Evolutionary conservation across 2,113 vertebrate genomes (phyloP).

Genomic region (Dicrurus megarhynchus): DNA sequence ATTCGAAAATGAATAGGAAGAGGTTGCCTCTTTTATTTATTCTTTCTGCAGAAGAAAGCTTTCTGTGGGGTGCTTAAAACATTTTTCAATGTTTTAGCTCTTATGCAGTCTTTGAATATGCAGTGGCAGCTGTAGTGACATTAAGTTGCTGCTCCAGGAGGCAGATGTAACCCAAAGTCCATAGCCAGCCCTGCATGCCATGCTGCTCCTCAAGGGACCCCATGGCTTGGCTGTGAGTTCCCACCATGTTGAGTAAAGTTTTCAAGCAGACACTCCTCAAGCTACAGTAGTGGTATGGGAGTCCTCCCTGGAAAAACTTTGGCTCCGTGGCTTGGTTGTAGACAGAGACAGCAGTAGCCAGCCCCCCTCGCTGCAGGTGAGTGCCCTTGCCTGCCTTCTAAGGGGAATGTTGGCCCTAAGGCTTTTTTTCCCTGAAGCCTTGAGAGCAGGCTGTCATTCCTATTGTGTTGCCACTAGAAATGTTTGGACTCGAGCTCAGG

Average conservation of each 20-base stretch:
- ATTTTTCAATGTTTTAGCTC: not conserved
- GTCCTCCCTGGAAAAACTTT: not conserved
- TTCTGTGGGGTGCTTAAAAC: not conserved
- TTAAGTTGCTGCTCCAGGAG: not conserved
- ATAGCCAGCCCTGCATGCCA: rapidly evolving
- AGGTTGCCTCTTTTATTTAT: not conserved
- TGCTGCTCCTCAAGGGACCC: not conserved
- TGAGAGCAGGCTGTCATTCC: not conserved
- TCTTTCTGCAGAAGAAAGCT: not conserved
- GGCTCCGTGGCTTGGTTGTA: rapidly evolving
- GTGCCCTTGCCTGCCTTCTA: not conserved
- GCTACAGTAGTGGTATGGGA: too few relatives aligned
- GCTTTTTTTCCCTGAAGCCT: not conserved
- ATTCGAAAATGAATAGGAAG: not conserved
- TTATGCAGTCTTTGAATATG: not conserved
- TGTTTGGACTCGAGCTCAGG: not conserved
- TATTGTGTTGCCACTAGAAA: not conserved
- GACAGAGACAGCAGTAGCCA: not conserved
- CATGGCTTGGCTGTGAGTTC: not conserved
- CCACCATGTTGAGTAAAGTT: not conserved
- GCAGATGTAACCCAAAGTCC: not conserved
- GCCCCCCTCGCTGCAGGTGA: rapidly evolving
- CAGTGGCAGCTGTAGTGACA: not conserved
- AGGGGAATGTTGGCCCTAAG: not conserved
- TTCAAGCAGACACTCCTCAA: not conserved